Conservation (phyloP, 2,113 vertebrate genomes). For the Panurus biarmicus region DNA sequence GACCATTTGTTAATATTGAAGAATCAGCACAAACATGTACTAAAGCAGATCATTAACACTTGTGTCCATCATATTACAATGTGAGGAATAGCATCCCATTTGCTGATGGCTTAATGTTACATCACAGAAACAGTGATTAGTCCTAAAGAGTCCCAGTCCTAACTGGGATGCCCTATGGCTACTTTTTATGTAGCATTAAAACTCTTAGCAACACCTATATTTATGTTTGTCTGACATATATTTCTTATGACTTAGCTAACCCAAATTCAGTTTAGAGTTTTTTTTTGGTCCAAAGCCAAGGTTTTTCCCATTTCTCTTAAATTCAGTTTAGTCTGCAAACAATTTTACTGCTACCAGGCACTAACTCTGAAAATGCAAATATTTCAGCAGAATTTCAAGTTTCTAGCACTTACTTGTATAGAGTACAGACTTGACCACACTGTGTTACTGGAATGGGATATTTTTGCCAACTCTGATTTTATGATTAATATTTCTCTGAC, state of each 20-base stretch:
- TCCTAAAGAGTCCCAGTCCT: background rate
- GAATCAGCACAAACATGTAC: background rate
- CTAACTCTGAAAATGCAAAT: background rate
- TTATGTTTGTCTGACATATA: background rate
- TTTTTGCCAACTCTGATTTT: background rate
- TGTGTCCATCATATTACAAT: background rate
- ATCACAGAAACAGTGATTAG: background rate
- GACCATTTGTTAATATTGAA: background rate
- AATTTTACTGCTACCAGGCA: background rate
- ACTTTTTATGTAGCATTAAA: background rate
- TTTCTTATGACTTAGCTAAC: background rate
- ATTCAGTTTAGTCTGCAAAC: background rate
- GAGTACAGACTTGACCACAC: background rate
- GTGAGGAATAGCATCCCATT: background rate
- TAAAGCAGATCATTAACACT: background rate
- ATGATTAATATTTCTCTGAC: background rate
- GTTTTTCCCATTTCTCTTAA: background rate
- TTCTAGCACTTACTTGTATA: background rate
- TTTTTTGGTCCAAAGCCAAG: background rate
- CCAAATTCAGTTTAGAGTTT: background rate
- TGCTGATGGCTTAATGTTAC: background rate
- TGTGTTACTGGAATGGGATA: background rate
- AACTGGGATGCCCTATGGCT: background rate
- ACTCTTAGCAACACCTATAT: background rate
- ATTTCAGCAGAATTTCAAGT: background rate